phyloP scores from a whole-genome alignment of 2,797 vertebrate genomes.

The Podargus strigoides region DNA sequence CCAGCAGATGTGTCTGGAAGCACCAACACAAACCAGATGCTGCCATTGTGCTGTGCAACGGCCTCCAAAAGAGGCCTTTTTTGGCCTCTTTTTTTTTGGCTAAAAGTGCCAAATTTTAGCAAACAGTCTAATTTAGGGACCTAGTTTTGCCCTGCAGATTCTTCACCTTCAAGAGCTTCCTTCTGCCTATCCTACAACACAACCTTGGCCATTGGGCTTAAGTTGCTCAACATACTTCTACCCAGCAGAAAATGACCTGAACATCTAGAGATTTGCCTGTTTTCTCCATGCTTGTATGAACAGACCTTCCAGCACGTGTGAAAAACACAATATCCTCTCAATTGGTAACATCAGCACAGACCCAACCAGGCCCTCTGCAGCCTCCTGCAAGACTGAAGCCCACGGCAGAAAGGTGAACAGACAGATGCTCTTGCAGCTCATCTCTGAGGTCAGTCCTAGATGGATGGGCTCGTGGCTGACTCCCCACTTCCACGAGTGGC shows the following conservation, averaged over 20 bases:
- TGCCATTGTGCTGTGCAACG: no score
- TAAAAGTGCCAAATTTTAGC: not conserved
- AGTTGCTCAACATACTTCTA: rapidly evolving
- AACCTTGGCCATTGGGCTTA: not conserved
- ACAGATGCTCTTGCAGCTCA: not conserved
- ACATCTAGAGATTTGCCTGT: not conserved
- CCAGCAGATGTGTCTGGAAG: not conserved
- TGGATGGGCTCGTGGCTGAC: not conserved
- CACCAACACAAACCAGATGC: not conserved
- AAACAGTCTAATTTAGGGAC: not conserved
- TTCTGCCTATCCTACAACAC: not conserved
- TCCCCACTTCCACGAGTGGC: not conserved
- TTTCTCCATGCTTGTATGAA: not conserved
- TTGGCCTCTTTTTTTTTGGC: not conserved
- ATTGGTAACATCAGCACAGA: not conserved
- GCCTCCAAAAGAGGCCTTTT: not conserved
- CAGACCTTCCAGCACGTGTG: not conserved
- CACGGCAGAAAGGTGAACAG: not conserved
- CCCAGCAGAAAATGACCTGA: not conserved
- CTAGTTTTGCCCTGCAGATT: not conserved
- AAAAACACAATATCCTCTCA: not conserved
- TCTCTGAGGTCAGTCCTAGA: not conserved
- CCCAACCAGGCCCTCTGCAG: not conserved
- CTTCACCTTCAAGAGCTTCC: not conserved
- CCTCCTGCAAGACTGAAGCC: not conserved